Evolutionary conservation across 1,140 invertebrate species (phyloP), one percentile per base, ranked within the genome.

Genomic region (Anastrepha ludens): DNA sequence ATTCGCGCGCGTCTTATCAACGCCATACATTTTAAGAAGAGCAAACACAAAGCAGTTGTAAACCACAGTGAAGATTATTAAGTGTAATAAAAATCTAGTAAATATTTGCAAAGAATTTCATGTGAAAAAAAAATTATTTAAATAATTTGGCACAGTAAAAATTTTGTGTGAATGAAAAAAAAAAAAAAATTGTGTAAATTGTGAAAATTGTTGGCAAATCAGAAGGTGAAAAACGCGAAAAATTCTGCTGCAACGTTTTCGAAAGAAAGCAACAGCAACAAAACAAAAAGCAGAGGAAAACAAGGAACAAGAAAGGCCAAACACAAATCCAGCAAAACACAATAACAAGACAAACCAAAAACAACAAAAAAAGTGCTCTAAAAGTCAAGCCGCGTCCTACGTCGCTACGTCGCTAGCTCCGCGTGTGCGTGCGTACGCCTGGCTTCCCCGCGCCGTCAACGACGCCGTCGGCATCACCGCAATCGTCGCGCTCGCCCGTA

Each of bases 11-110:
- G 90, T 90, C 89, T 88, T 90, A 90, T 90, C 88, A 87, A 87
- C 87, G 89, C 87, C 90, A 91, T 91, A 92, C 90, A 90, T 87
- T 90, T 89, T 89, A 74, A 88, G 87, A 89, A 89, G 88, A 44
- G 55, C 20, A 67, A 81, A 88, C 64, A 70, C 62, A 67, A 65
- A 60, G 50, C 9, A 5, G 60, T 88, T 70, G 20, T 62, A 67
- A 15, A 39, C 6, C 9, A 17, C 13, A 62, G 13, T 62, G 60
- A 15, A 62, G 5, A 62, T 8, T 8, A 55, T 55, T 2, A 55
- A 8, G 50, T 55, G 50, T 55, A 55, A 55, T 8, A 55, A 55
- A 55, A 55, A 55, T 55, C 11, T 11, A 6, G 11, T 0, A 55
- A 55, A 55, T 55, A 55, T 55, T 55, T 55, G 11, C 50, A 11